Base-by-base conservation (phyloP, 2,797 vertebrate species). In the Diglossa cyanea region DNA sequence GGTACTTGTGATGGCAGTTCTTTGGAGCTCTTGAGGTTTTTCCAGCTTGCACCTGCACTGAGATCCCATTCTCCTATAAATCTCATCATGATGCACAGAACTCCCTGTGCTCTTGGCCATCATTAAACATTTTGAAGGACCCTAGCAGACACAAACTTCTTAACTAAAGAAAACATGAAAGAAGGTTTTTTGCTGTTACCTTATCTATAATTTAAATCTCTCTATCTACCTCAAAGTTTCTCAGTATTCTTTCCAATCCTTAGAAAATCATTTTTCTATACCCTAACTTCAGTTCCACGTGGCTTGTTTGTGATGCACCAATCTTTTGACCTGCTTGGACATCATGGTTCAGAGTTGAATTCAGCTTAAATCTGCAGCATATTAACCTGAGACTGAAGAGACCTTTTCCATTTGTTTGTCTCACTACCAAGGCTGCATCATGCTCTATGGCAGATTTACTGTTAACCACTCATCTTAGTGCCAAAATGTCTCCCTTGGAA, bases 301-400 rank as follows among this genome's bases (percentile, higher is more conserved):
- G 17, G 23, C 19, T 85, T 75, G 21, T 17, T 72, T 86, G 17
- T 48, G n/a, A 81, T 50, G 61, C 67, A 53, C 3, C 3, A 53
- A 11, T 78, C 60, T 93, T 82, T 42, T 42, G 45, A 45, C 74
- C 63, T 75, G 35, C 63, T 70, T 76, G 25, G 39, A 51, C 33
- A n/a, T 63, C 30, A 35, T 8, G 18, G n/a, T 82, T 82, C 17
- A 71, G 35, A 45, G n/a, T 17, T 40, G 45, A 79, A 93, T 92
- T 85, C 72, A 84, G 30, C 42, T 74, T 61, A 50, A 76, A 79
- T 51, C 14, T 58, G 37, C 3, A 10, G 28, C 30, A 40, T 44
- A 63, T 62, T 84, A 92, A 86, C 26, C 55, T 63, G n/a, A 79
- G 48, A 45, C 55, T 61, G 44, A 79, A 71, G 42, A 84, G 61